These are phyloP conservation scores for Drosophila pseudotalamancana DNA, from an alignment of 2,888 invertebrate species.

Conservation along the genomic window DNA sequence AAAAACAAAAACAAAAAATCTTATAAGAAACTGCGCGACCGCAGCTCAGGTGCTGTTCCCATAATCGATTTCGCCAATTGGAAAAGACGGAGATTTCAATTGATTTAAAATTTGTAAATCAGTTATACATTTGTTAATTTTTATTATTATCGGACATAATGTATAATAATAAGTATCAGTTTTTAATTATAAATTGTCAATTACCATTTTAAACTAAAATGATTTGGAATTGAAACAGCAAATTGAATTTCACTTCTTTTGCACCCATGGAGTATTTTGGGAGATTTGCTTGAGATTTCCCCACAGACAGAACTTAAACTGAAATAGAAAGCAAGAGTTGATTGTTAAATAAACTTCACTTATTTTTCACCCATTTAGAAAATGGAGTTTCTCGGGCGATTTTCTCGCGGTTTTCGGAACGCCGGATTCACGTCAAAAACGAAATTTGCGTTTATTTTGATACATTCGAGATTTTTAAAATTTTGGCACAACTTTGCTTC, in stretches of 20 bases:
- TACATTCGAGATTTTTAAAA: conserved; percentile 31
- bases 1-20: neutral
- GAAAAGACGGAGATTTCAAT: neutral
- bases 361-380: neutral
- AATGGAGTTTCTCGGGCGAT: neutral
- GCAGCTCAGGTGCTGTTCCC: conserved; percentile 9
- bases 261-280: no score
- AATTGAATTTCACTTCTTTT: no score
- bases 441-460: conserved; percentile 15
- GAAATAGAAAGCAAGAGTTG: no score
- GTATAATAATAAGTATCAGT: no score
- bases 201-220: no score
- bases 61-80: neutral
- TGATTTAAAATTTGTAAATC: neutral
- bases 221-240: no score
- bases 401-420: neutral
- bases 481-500: conserved; percentile 39
- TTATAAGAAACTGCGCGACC: neutral
- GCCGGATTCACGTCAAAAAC: neutral
- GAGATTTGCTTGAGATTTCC: no score
- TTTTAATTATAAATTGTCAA: no score
- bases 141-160: no score
- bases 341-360: neutral
- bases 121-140: neutral
- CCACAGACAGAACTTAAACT: no score